Evolutionary conservation across 1,140 invertebrate genomes (phyloP).

Genomic region (Uloborus diversus): DNA sequence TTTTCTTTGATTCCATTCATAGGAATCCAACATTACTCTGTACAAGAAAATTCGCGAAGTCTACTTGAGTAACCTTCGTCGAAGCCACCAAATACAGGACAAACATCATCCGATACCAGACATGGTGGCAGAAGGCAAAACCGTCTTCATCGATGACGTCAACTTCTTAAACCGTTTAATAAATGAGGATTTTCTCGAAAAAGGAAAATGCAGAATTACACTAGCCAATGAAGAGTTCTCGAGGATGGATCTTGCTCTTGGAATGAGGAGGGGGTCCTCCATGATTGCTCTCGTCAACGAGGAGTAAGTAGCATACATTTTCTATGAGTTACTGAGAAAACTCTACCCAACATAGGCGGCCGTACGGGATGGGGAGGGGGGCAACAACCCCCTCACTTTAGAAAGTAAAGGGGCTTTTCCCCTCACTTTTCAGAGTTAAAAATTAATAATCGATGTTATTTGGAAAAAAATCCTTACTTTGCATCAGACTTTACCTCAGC

Average conservation of each 20-base stretch:
- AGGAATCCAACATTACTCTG: conserved; percentile 19
- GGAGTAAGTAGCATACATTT: conserved; percentile 9
- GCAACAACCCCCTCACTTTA: too few relatives aligned
- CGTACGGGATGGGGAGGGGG: too few relatives aligned
- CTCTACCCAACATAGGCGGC: too few relatives aligned
- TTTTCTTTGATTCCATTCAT: neutral
- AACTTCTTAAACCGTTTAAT: conserved; percentile 17
- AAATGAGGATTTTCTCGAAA: conserved; percentile 3
- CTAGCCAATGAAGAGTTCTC: conserved; percentile 8
- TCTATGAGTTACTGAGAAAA: too few relatives aligned
- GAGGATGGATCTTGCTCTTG: conserved; percentile 12
- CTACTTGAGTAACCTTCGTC: neutral
- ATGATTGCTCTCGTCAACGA: conserved; percentile 2
- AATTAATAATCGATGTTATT: too few relatives aligned
- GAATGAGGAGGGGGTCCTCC: conserved; percentile 26
- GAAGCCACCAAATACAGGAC: neutral
- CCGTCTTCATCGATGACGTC: conserved; percentile 44
- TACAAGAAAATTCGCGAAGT: neutral
- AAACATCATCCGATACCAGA: conserved; percentile 59
- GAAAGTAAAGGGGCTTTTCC: too few relatives aligned
- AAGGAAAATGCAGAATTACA: conserved; percentile 19
- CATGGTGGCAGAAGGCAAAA: neutral
- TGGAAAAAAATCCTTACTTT: too few relatives aligned
- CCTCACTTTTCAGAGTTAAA: too few relatives aligned
- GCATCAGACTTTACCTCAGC: too few relatives aligned